phyloP scores from a whole-genome alignment of 2,797 vertebrate species.

The Scyliorhinus canicula region DNA sequence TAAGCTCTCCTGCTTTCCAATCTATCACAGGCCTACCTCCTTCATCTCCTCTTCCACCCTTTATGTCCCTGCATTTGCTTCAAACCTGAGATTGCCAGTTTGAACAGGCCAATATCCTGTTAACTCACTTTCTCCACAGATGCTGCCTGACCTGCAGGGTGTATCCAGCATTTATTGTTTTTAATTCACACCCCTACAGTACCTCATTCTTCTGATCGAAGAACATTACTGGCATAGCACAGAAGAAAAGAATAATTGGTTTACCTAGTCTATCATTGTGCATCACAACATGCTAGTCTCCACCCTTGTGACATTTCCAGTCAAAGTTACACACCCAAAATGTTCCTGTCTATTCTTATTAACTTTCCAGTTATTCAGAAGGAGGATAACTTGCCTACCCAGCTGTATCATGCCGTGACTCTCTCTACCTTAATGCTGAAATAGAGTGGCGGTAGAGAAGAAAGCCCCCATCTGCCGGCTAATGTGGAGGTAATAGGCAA shows the following conservation, averaged over 20 bases:
- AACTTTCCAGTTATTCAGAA: not conserved
- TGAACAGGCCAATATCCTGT: not conserved
- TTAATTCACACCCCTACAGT: not conserved
- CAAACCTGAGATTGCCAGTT: not conserved
- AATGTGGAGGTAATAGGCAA: too few relatives aligned
- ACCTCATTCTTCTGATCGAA: not conserved
- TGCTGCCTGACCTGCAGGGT: not conserved
- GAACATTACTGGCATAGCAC: not conserved
- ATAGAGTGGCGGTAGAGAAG: not conserved
- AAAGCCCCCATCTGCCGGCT: not conserved
- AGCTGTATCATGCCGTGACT: not conserved
- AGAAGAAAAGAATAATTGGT: not conserved
- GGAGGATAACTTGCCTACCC: not conserved
- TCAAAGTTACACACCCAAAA: not conserved
- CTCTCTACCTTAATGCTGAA: too few relatives aligned
- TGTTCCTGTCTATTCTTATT: not conserved
- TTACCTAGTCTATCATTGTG: not conserved
- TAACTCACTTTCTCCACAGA: not conserved
- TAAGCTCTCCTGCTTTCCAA: not conserved
- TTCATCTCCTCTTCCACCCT: not conserved
- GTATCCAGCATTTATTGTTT: not conserved
- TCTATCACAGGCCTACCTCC: not conserved
- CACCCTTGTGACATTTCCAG: not conserved
- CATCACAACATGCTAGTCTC: not conserved
- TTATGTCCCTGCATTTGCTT: not conserved